Base-by-base conservation (phyloP, 2,797 vertebrate genomes). In the Ispidina picta region DNA sequence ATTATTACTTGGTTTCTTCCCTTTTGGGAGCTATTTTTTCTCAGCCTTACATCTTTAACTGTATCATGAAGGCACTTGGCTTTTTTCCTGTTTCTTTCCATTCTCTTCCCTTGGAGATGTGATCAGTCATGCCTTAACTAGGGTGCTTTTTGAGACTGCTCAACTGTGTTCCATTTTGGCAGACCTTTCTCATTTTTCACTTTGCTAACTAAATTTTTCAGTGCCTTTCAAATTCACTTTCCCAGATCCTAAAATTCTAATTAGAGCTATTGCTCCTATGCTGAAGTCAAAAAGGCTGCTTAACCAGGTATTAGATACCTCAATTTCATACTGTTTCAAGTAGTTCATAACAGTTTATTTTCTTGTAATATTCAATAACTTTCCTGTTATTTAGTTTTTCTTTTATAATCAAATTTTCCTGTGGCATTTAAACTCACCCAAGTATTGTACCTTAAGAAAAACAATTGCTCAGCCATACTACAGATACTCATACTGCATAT, bases 111-210 rank as follows among this genome's bases (percentile, higher is more conserved):
- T 92, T 51, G 58, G 80, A 89, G 65, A 81, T 86, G 59, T 73
- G 79, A 81, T 86, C 91, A 92, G 70, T 87, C 85, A 86, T 84
- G 85, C 73, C 71, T 91, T 91, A 90, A 91, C 6, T n/a, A 78
- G 26, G 48, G 31, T 54, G 51, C 22, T 86, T 93, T 84, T 93
- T 16, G 73, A 90, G 87, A 65, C 35, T 86, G 17, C 52, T 83
- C 46, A 56, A 23, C 31, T 83, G n/a, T 72, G 44, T 64, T 86
- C n/a, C 66, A 84, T 66, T 91, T 73, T 86, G 72, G 49, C 37
- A 92, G 37, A 82, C 64, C 39, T 58, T 63, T 64, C 58, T 64
- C 15, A 9, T 87, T 89, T 91, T 93, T 86, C 64, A 73, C 41
- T 23, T 63, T 54, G 52, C 66, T 66, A 63, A 46, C 19, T 46